Evolutionary conservation across 2,113 vertebrate species (phyloP).

Genomic region (Chiloscyllium plagiosum): DNA sequence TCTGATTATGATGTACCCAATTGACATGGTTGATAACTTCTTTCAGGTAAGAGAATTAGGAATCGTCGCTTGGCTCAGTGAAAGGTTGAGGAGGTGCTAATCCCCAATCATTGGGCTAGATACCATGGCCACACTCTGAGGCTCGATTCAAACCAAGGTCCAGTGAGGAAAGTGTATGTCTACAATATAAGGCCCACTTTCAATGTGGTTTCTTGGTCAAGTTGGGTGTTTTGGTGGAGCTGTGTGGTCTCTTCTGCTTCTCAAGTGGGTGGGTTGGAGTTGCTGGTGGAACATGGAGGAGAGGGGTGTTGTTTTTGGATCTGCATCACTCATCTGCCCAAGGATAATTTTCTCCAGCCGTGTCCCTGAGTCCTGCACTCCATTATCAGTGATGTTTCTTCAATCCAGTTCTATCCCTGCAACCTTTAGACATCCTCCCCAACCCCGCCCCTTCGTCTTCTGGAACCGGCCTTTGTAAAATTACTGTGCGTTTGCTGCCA

Average conservation of each 20-base stretch:
- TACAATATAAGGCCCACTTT: background rate
- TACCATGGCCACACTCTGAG: background rate
- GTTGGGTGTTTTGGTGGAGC: background rate
- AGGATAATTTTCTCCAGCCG: background rate
- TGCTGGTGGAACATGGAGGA: no score
- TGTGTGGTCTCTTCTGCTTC: background rate
- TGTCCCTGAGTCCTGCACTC: background rate
- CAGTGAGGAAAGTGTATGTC: background rate
- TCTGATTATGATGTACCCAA: slow-evolving; percentile 39
- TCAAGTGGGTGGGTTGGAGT: background rate
- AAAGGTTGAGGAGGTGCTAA: no score
- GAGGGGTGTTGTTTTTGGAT: background rate
- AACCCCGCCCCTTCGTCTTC: no score
- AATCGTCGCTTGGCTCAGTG: background rate
- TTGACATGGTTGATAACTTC: slow-evolving; percentile 36
- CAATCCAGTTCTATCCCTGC: background rate
- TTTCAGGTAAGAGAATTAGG: slow-evolving; percentile 37
- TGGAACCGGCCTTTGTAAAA: no score
- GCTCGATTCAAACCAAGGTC: background rate
- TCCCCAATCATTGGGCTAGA: background rate
- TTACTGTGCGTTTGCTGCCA: no score
- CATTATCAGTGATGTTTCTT: background rate
- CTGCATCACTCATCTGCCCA: background rate
- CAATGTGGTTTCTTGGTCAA: background rate
- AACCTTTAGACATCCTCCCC: no score